Conservation (phyloP, 2,888 invertebrate genomes). For the Trachelus tabidus region DNA sequence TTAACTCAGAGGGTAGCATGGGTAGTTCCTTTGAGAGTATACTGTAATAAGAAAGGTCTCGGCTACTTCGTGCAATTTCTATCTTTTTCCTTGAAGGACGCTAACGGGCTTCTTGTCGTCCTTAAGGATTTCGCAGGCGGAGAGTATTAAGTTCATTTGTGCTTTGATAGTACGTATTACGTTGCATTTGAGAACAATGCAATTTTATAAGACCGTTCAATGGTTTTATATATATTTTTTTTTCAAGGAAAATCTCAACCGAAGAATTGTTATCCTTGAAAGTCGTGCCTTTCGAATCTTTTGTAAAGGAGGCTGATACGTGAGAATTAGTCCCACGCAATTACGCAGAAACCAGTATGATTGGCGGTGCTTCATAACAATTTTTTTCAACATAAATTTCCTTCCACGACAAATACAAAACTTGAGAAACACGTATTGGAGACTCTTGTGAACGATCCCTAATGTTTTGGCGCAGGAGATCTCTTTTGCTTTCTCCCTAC, state of each 20-base stretch:
- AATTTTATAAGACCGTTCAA: neutral
- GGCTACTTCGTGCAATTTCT: neutral
- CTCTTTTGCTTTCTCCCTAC: conserved; percentile 2
- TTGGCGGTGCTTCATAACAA: neutral
- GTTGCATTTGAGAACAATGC: neutral
- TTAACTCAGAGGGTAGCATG: neutral
- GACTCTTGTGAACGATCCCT: conserved; percentile 6
- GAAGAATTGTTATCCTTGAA: neutral
- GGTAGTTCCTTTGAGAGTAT: neutral
- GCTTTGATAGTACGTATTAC: neutral
- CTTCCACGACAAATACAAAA: neutral
- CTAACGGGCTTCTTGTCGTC: neutral
- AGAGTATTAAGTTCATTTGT: neutral
- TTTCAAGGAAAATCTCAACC: neutral
- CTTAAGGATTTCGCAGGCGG: neutral
- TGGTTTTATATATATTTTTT: neutral
- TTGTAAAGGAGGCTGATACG: neutral
- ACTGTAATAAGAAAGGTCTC: neutral
- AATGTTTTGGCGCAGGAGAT: conserved; percentile 16
- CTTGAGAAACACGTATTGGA: neutral
- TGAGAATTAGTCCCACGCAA: neutral
- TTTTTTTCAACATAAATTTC: neutral
- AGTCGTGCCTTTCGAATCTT: neutral
- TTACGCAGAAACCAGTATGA: neutral
- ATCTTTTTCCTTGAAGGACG: neutral